phyloP scores from a whole-genome alignment of 2,888 invertebrate species.

The Tachystola acroxantha region DNA sequence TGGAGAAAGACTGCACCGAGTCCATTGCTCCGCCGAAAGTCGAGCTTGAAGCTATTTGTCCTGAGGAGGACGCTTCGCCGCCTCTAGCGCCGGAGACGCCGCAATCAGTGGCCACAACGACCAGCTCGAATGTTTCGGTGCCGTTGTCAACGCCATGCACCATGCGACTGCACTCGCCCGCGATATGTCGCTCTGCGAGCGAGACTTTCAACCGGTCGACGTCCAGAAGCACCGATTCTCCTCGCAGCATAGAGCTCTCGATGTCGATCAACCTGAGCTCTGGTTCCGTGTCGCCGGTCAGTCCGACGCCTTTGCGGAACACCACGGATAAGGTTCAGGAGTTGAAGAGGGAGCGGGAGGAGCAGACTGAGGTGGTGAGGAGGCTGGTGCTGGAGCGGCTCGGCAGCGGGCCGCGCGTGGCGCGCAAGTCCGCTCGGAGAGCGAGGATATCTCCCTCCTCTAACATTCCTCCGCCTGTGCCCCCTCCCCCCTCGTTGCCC shows the following conservation, averaged over 20 bases:
- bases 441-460: slow-evolving; percentile 32
- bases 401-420: slow-evolving; percentile 37
- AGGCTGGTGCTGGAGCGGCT: slow-evolving; percentile 90
- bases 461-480: slow-evolving; percentile 41
- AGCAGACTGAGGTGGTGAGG: slow-evolving; percentile 90
- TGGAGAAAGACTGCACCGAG: slow-evolving; percentile 32
- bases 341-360: slow-evolving; percentile 87
- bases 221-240: slow-evolving; percentile 38
- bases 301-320: slow-evolving; percentile 54
- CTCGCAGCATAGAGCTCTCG: slow-evolving; percentile 42
- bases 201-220: slow-evolving; percentile 53
- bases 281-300: slow-evolving; percentile 46
- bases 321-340: slow-evolving; percentile 84
- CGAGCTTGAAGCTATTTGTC: slow-evolving; percentile 5
- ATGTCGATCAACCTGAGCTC: slow-evolving; percentile 41
- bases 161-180: slow-evolving; percentile 54
- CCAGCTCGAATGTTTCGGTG: slow-evolving; percentile 14
- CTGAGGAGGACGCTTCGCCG: slow-evolving; percentile 19
- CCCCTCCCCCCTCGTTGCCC: slow-evolving; percentile 32
- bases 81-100: slow-evolving; percentile 39
- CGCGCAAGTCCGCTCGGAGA: slow-evolving; percentile 34
- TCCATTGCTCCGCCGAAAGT: slow-evolving; percentile 9
- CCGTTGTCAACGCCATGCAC: slow-evolving; percentile 33
- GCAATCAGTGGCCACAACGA: slow-evolving; percentile 20
- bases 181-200: slow-evolving; percentile 67